Conservation (phyloP, 2,888 invertebrate genomes). For the Drosophila heteroneura region DNA sequence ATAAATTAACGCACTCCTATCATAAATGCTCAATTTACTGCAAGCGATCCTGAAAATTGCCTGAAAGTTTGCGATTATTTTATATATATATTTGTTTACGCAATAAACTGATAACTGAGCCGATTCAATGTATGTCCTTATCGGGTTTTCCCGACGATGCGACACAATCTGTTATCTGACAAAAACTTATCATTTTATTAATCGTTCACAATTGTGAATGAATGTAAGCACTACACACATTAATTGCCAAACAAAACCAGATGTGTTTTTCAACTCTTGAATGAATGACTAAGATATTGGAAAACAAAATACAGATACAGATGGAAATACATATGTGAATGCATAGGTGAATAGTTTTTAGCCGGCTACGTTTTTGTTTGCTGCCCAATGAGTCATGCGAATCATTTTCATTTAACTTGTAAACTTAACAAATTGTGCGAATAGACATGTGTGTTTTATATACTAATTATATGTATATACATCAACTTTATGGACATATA, state of each 20-base stretch:
- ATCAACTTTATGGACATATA: background rate
- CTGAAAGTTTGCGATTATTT: background rate
- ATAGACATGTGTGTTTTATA: constrained; percentile 45
- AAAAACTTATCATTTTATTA: constrained; percentile 1
- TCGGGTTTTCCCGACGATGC: background rate
- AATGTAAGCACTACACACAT: constrained; percentile 5
- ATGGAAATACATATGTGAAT: constrained; percentile 7
- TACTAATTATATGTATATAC: constrained; percentile 6
- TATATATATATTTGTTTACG: background rate
- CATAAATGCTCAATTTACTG: background rate
- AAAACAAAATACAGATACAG: constrained; percentile 11
- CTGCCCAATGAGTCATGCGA: constrained; percentile 54
- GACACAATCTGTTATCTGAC: background rate
- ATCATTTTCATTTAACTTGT: constrained; percentile 58
- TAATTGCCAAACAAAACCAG: constrained; percentile 42
- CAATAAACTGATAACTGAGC: background rate
- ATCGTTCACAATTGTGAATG: constrained; percentile 9
- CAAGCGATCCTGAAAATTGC: constrained; percentile 14
- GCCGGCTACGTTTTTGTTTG: constrained; percentile 30
- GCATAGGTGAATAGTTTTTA: constrained; percentile 17
- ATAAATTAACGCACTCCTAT: background rate
- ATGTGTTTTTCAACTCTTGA: constrained; percentile 35
- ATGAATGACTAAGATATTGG: constrained; percentile 62
- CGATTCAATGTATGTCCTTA: background rate
- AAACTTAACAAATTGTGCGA: constrained; percentile 53